Conservation (phyloP, 2,888 invertebrate species). For the Netelia fuscicornis region DNA sequence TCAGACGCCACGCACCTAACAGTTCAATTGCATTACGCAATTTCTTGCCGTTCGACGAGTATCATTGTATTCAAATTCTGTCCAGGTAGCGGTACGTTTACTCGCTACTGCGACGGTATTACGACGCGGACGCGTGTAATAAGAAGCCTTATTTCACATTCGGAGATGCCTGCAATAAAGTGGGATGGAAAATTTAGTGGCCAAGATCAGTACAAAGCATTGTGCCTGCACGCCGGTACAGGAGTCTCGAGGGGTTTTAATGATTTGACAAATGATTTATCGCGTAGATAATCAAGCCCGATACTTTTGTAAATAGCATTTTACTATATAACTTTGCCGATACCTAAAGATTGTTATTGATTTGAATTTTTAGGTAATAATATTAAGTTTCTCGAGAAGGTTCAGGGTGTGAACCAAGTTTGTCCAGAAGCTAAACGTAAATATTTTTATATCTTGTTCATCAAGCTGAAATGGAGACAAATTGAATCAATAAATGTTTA, state of each 20-base stretch:
- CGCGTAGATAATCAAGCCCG: conserved; percentile 27
- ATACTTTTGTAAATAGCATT: not conserved
- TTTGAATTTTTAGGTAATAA: not conserved
- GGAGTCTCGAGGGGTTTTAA: conserved; percentile 21
- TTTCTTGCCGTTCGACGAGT: conserved; percentile 75
- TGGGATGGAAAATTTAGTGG: conserved; percentile 8
- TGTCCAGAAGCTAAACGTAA: too few species aligned
- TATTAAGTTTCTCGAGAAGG: not conserved
- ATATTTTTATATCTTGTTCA: not conserved
- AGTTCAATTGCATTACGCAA: conserved; percentile 75
- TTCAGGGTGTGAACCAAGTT: too few species aligned
- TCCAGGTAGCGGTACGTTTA: conserved; percentile 63
- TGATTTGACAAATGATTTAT: conserved; percentile 67
- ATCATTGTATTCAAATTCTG: conserved; percentile 82
- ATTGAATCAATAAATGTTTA: too few species aligned
- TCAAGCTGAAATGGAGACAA: not conserved
- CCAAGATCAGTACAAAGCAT: conserved; percentile 27
- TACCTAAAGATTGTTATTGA: not conserved
- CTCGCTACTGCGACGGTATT: conserved; percentile 22
- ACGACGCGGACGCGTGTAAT: conserved; percentile 55
- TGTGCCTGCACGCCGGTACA: conserved; percentile 49
- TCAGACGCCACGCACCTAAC: conserved; percentile 50
- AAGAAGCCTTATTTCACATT: conserved; percentile 80
- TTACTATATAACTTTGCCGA: too few species aligned
- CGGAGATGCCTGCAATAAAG: conserved; percentile 74